Evolutionary conservation across 2,888 invertebrate species (phyloP), one percentile per base, ranked within the genome.

Genomic region (Xestoiulus laeticollis): DNA sequence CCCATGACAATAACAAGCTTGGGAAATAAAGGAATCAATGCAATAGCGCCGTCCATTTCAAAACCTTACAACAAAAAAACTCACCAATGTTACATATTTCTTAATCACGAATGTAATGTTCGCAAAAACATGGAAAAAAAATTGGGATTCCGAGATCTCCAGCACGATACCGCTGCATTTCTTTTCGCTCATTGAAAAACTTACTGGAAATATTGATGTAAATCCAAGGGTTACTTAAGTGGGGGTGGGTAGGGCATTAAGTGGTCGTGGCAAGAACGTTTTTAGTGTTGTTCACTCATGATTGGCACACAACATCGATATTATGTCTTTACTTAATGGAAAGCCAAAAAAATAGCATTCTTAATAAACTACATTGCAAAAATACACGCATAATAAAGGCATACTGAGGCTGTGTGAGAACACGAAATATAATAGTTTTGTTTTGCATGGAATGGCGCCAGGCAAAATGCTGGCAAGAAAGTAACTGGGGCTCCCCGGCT

Each of bases 291-390:
- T 59, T 59, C 59, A 59, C 59, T 59, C 59, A 59, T 22, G 59
- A 59, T 59, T 59, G 59, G 59, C 59, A 59, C 59, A 59, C 59
- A 59, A 59, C 59, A 59, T 59, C 59, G 59, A 59, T 59, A 59
- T 59, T 59, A 59, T 59, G 59, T 59, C 59, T 59, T 59, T n/a
- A 22, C 59, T 59, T 59, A 59, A 59, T n/a, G 59, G 59, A 59
- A 59, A 59, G 59, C 59, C 59, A 59, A 59, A 59, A 59, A 59
- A 59, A 59, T 59, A 59, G 59, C 59, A 59, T n/a, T 59, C 59
- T 59, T 59, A 59, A 59, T 59, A 59, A 59, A 59, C 59, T 59
- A 59, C 59, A 59, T 59, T 59, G 59, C 59, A 59, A 59, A 59
- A 59, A 59, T 59, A 59, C 59, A 59, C 59, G 59, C 59, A 59